A percentile compares a stretch with the other conserved stretches of the same genome.
Evolutionary conservation across 2,888 invertebrate species (phyloP).

Genomic region (Smittia aterrima): DNA sequence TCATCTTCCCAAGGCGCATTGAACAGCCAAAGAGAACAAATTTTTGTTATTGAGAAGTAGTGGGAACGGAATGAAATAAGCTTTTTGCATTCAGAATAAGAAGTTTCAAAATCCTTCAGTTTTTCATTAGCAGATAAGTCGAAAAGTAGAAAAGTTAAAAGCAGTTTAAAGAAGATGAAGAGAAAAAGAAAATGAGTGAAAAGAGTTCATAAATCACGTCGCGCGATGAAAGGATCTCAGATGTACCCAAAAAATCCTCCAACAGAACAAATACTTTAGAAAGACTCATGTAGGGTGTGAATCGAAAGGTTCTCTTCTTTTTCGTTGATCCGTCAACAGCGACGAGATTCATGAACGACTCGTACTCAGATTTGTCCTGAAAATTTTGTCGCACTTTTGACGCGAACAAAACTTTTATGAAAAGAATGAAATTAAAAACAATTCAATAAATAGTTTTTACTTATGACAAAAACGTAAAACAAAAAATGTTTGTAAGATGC

Average conservation of each 20-base stretch:
- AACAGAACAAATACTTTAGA: too few species aligned
- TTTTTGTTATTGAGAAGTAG: constrained; percentile 15
- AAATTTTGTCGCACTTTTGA: neutral
- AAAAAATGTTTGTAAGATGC: neutral
- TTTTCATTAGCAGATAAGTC: constrained; percentile 18
- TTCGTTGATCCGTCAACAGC: too few species aligned
- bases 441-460: constrained; percentile 38
- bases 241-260: too few species aligned
- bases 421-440: constrained; percentile 14
- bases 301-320: too few species aligned
- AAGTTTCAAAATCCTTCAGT: neutral
- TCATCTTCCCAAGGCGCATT: neutral
- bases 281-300: too few species aligned
- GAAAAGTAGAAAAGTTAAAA: constrained; percentile 23
- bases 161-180: neutral
- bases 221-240: too few species aligned
- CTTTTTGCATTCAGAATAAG: neutral
- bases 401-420: constrained; percentile 29
- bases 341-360: too few species aligned
- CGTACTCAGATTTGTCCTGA: neutral
- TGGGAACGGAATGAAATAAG: neutral
- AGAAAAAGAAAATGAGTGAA: too few species aligned
- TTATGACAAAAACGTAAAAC: neutral
- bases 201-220: too few species aligned
- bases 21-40: neutral